Percentiles rank a stretch among this genome's conserved stretches.
phyloP scores from a whole-genome alignment of 2,888 invertebrate genomes.

The Drosophila crucigera region DNA sequence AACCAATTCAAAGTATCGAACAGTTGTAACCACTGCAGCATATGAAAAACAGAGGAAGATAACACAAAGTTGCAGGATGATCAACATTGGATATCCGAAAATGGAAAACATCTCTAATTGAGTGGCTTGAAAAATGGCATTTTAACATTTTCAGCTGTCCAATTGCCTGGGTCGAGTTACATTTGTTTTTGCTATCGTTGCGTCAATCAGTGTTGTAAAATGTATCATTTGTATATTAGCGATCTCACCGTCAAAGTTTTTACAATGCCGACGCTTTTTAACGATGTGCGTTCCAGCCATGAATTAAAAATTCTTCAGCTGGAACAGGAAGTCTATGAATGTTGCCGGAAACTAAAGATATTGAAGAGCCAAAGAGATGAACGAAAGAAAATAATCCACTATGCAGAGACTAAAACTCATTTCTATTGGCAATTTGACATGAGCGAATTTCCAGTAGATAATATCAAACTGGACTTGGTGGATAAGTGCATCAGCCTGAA shows the following conservation, averaged over 20 bases:
- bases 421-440: conserved; percentile 37
- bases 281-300: conserved; percentile 9
- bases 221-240: not conserved
- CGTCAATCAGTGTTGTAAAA: not conserved
- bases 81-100: not conserved
- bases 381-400: not conserved
- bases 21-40: not conserved
- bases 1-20: not conserved
- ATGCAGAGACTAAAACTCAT: not conserved
- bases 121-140: not conserved
- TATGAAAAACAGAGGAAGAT: not conserved
- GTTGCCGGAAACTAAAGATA: not conserved
- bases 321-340: conserved; percentile 33
- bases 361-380: not conserved
- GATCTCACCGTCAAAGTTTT: not conserved
- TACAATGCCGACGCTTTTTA: conserved; percentile 11
- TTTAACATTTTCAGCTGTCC: not conserved
- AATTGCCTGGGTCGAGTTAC: not conserved
- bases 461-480: conserved; percentile 23
- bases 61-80: not conserved
- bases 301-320: conserved; percentile 18
- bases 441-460: conserved; percentile 26
- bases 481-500: conserved; percentile 11
- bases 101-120: not conserved
- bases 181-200: not conserved